phyloP scores from a whole-genome alignment of 2,888 invertebrate species.

The Amiota minor region DNA sequence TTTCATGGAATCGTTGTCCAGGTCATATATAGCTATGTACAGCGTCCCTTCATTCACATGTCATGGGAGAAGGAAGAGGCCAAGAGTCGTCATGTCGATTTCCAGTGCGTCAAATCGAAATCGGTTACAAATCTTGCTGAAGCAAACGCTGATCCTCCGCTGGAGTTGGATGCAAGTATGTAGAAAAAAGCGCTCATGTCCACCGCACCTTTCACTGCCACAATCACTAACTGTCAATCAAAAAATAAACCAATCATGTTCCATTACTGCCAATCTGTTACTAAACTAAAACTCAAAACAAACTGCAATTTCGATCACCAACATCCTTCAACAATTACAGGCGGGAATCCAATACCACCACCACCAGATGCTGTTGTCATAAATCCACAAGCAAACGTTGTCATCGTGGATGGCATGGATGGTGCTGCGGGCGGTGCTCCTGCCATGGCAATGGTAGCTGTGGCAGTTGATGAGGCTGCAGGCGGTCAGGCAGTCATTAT shows the following conservation, averaged over 20 bases:
- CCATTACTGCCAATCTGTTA: neutral
- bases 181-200: constrained; percentile 13
- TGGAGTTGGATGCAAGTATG: constrained; percentile 72
- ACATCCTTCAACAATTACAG: constrained; percentile 44
- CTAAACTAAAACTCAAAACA: neutral
- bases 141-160: constrained; percentile 91
- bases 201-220: constrained; percentile 8
- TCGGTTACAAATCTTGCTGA: constrained; percentile 97
- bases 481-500: constrained; percentile 57
- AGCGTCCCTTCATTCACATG: constrained; percentile 95
- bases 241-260: constrained; percentile 4
- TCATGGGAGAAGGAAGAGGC: constrained; percentile 99
- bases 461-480: constrained; percentile 66
- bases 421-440: constrained; percentile 52
- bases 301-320: neutral
- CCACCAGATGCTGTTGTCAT: constrained; percentile 59
- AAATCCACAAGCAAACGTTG: constrained; percentile 55
- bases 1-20: constrained; percentile 21
- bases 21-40: constrained; percentile 97
- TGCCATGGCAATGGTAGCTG: constrained; percentile 53
- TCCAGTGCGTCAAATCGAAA: constrained; percentile 98
- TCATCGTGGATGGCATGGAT: constrained; percentile 40
- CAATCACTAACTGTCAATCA: constrained; percentile 4
- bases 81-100: constrained; percentile 98
- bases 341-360: constrained; percentile 72